Evolutionary conservation across 2,888 invertebrate genomes (phyloP), one percentile per base, ranked within the genome.

Genomic region (Coenonympha arcania): DNA sequence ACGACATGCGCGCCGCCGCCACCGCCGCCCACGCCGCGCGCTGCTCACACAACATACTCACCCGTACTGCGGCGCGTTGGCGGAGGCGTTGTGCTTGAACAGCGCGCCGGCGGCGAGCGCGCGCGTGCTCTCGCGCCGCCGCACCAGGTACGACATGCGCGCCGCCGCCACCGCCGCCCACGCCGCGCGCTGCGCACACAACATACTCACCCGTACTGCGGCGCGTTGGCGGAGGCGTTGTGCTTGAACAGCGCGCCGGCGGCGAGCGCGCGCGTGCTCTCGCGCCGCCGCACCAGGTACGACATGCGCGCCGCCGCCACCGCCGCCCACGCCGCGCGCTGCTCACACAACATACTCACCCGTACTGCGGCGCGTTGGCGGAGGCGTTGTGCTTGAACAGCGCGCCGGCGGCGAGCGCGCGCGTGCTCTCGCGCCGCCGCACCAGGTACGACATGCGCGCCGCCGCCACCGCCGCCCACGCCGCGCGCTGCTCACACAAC

Each of bases 81-180:
- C 30, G 48, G 48, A 16, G 53, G 24, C n/a, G 31, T 13, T 6
- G 22, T 41, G 48, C 8, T 52, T 63, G 61, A 76, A 66, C 26
- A 77, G 33, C 40, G 61, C 62, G 61, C 47, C 26, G 26, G 73
- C 72, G 37, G 78, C 52, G n/a, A 68, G 57, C 28, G 71, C 62
- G 46, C 79, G 71, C 60, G 62, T 69, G 57, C 61, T 65, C 15
- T 51, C 60, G 6, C 83, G 72, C 0, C 81, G 71, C 15, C 77
- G 73, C 68, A 82, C 81, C 60, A 85, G 70, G 76, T 69, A 84
- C 9, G 64, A 58, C 80, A 83, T 74, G 55, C 85, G 84, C 33
- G 76, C 56, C 42, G 69, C 68, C 18, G 64, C 65, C 54, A 78
- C 59, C 61, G 77, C 79, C 53, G 48, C 65, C 49, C 62, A 64